A percentile compares a stretch with the other conserved stretches of the same genome.
phyloP scores from a whole-genome alignment of 2,888 invertebrate genomes.

The Loripinus fragilis region DNA sequence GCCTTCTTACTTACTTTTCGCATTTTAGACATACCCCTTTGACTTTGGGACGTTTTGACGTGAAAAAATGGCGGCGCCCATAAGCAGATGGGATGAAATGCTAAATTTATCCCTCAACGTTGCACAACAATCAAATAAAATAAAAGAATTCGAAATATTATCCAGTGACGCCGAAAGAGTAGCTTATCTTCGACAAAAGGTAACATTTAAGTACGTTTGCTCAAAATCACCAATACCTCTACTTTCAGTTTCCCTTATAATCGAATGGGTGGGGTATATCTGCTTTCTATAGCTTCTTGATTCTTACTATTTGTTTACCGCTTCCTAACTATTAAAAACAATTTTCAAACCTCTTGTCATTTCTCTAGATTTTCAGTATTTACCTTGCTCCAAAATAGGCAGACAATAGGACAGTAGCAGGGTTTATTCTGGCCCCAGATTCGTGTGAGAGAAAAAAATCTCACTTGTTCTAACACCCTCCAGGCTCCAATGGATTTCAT shows the following conservation, averaged over 20 bases:
- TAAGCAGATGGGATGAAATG: constrained; percentile 43
- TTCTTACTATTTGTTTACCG: no score
- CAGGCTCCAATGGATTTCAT: no score
- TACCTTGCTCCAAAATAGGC: no score
- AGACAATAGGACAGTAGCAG: no score
- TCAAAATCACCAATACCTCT: background rate
- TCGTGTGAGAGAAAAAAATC: no score
- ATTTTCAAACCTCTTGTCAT: background rate
- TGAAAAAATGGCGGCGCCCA: constrained; percentile 52
- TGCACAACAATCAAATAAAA: background rate
- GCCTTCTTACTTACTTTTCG: no score
- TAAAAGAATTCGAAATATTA: constrained; percentile 13
- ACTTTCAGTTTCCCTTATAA: background rate
- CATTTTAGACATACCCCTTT: no score
- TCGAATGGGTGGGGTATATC: background rate
- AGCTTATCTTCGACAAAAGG: background rate
- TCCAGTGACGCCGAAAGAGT: background rate
- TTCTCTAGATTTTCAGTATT: no score
- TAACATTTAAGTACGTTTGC: background rate
- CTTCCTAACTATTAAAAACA: background rate
- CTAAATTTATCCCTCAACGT: constrained; percentile 30
- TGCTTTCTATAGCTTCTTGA: no score
- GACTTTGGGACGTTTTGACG: no score
- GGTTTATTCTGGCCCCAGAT: no score
- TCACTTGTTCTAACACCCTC: no score